These are phyloP conservation scores for Myotis vivesi DNA, from an alignment of 2,797 vertebrate genomes.

Conservation along the genomic window DNA sequence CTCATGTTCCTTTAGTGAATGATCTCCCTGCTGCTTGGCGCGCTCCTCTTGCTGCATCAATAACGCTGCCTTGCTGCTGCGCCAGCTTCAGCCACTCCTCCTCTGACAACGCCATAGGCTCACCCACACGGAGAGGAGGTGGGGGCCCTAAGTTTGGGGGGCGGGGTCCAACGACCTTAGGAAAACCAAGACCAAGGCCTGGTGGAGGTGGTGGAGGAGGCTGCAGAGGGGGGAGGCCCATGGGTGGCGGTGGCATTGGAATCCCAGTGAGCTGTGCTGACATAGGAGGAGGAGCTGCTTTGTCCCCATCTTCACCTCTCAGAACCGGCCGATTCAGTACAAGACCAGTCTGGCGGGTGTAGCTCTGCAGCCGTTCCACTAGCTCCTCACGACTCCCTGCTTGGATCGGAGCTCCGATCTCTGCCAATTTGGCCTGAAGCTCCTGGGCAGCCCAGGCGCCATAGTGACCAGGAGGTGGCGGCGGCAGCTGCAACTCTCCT, in stretches of 20 bases:
- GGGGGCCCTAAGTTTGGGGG: slow-evolving; percentile 87
- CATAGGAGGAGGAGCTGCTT: slow-evolving; percentile 75
- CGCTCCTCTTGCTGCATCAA: slow-evolving; percentile 91
- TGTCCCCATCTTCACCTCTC: slow-evolving; percentile 86
- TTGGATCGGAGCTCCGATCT: slow-evolving; percentile 90
- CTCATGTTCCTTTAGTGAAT: slow-evolving; percentile 85
- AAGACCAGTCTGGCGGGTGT: slow-evolving; percentile 87
- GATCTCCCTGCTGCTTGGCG: slow-evolving; percentile 84
- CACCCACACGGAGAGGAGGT: slow-evolving; percentile 84
- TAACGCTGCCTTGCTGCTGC: slow-evolving; percentile 91
- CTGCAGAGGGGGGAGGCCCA: slow-evolving; percentile 78
- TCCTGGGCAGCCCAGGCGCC: slow-evolving; percentile 88
- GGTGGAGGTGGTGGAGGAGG: slow-evolving; percentile 85
- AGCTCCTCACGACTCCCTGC: slow-evolving; percentile 80
- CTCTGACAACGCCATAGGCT: slow-evolving; percentile 85
- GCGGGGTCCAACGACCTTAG: slow-evolving; percentile 85
- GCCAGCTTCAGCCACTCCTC: slow-evolving; percentile 91
- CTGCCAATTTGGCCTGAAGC: slow-evolving; percentile 89
- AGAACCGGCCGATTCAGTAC: slow-evolving; percentile 86
- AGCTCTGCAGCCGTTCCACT: neutral
- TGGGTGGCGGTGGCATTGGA: slow-evolving; percentile 84
- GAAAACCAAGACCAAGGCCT: slow-evolving; percentile 89
- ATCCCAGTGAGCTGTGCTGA: slow-evolving; percentile 88
- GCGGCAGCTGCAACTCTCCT: slow-evolving; percentile 75
- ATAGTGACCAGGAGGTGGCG: slow-evolving; percentile 79